Conservation (phyloP, 2,113 vertebrate species). For the Otolemur garnettii region DNA sequence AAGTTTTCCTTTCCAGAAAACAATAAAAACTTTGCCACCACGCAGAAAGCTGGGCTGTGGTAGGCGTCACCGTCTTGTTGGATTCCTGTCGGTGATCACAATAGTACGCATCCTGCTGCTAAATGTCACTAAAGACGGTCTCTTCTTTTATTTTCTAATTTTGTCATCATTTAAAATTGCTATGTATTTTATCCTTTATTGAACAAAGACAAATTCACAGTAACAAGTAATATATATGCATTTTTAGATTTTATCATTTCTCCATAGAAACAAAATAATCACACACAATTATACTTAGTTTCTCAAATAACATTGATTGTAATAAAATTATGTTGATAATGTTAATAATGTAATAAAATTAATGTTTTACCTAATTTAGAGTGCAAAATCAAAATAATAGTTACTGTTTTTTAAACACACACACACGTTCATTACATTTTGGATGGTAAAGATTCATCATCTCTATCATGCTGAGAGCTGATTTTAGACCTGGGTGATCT, state of each 20-base stretch:
- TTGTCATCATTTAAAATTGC: neutral
- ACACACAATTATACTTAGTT: neutral
- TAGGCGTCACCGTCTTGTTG: neutral
- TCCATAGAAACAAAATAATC: neutral
- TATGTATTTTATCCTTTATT: neutral
- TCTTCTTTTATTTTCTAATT: neutral
- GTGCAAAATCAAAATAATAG: neutral
- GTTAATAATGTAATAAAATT: neutral
- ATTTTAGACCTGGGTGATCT: neutral
- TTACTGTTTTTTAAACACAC: neutral
- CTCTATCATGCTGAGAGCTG: neutral
- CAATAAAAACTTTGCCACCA: neutral
- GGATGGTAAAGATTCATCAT: neutral
- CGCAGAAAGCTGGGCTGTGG: neutral
- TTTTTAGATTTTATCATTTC: neutral
- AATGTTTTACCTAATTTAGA: neutral
- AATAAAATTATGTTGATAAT: neutral
- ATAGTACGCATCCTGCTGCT: fast-evolving
- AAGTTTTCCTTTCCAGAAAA: neutral
- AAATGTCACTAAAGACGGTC: neutral
- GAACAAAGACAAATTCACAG: neutral
- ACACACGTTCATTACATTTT: neutral
- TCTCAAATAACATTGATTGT: neutral
- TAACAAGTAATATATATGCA: neutral
- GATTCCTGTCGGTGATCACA: neutral